phyloP scores from a whole-genome alignment of 2,797 vertebrate genomes.

The Buphagus erythrorhynchus region DNA sequence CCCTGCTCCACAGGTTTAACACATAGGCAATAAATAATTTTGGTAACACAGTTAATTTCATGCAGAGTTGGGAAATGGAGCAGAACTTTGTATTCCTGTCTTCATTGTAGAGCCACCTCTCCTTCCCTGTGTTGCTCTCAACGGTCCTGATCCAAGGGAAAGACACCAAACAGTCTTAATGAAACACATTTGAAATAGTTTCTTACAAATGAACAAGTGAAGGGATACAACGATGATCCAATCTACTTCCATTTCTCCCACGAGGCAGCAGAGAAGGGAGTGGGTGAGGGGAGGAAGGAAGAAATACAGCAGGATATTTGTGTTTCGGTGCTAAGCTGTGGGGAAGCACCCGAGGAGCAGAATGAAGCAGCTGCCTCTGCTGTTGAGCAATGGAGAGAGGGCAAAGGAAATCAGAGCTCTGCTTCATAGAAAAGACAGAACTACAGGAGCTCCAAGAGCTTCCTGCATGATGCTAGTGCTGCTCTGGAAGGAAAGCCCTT shows the following conservation, averaged over 20 bases:
- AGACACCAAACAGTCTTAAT: background rate
- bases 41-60: background rate
- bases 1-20: background rate
- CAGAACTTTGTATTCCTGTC: background rate
- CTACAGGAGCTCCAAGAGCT: background rate
- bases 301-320: rapidly evolving
- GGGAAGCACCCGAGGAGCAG: background rate
- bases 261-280: background rate
- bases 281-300: background rate
- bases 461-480: background rate
- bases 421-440: background rate
- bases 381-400: background rate
- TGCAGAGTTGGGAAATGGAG: background rate
- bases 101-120: background rate
- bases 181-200: background rate
- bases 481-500: background rate
- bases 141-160: background rate
- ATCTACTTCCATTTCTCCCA: background rate
- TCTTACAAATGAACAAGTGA: background rate
- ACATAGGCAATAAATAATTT: background rate
- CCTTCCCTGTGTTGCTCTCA: background rate
- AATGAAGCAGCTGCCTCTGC: background rate
- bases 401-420: background rate
- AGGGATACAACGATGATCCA: background rate
- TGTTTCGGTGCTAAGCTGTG: background rate